phyloP scores from a whole-genome alignment of 2,888 invertebrate genomes.

The Drosophila antonietae region DNA sequence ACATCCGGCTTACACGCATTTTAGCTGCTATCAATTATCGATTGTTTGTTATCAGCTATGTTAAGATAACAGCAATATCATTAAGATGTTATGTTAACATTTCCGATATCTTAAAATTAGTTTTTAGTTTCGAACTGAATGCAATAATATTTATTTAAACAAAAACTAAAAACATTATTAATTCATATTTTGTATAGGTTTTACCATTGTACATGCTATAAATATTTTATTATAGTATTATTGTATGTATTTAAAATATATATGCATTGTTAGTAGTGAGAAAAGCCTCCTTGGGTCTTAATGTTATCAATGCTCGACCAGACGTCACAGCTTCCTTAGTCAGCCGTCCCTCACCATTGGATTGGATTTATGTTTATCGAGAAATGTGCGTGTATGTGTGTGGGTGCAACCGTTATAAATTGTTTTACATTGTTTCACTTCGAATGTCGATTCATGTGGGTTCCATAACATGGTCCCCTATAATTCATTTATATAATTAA shows the following conservation, averaged over 20 bases:
- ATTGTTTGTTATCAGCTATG: constrained; percentile 1
- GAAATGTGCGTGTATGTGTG: constrained; percentile 1
- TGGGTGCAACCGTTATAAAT: constrained; percentile 35
- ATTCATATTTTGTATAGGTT: neutral
- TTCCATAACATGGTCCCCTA: constrained; percentile 43
- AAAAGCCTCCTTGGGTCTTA: constrained; percentile 1
- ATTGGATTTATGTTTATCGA: constrained; percentile 26
- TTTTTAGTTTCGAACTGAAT: neutral
- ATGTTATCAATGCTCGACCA: constrained; percentile 33
- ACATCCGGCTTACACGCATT: neutral
- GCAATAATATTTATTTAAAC: neutral
- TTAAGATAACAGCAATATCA: constrained; percentile 10
- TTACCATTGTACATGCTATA: neutral
- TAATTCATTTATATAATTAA: constrained; percentile 36
- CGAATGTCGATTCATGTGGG: constrained; percentile 33
- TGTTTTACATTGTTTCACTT: constrained; percentile 4
- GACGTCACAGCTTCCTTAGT: constrained; percentile 37
- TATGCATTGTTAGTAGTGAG: constrained; percentile 1
- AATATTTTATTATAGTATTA: constrained; percentile 1
- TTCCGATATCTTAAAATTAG: neutral
- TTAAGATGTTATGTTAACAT: neutral
- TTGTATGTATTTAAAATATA: neutral
- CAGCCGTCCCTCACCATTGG: neutral
- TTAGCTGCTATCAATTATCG: neutral
- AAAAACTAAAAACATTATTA: no score